Base-by-base conservation (phyloP, 2,888 invertebrate genomes). In the Drosophila subquinaria region DNA sequence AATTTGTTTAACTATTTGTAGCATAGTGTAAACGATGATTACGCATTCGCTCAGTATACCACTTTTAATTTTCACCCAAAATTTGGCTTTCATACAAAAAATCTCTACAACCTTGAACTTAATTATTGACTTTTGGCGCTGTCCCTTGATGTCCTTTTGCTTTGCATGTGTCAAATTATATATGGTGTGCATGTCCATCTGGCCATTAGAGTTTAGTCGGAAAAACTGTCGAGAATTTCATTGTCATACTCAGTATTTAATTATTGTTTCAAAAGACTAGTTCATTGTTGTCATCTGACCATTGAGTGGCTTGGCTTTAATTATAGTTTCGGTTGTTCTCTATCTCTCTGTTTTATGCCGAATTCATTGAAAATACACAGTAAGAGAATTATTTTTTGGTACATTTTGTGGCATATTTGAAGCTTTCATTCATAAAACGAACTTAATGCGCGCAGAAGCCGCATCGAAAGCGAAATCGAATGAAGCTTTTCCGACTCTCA, bases 371-470 rank as follows among this genome's bases (percentile, higher is more conserved):
- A 65, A 61, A 53, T 72, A 13, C 40, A 27, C 10, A 27, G 35
- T 40, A 65, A 61, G 62, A 52, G 10, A 50, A 52, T 36, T 33
- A 40, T 56, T 65, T 55, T 69, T 76, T 69, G 62, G 62, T 65
- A 40, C 40, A 40, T 80, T 76, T 17, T 50, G 35, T 60, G 33
- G 23, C 9, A 5, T 47, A 17, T 11, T 42, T 59, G n/a, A 45
- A 69, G 81, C 73, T 76, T 77, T 77, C 76, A 77, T 77, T 77
- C 77, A 77, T 77, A 78, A 77, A 77, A 60, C 8, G 38, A 27
- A 30, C 15, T 27, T 17, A 4, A 23, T 13, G 43, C 38, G 73
- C 73, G 76, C 76, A 66, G 76, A 73, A 65, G 55, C 69, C 33
- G 5, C 52, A 55, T 15, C 42, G 65, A 78, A 72, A 78, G 77